Conservation (phyloP, 2,888 invertebrate genomes). For the Hyalella azteca region DNA sequence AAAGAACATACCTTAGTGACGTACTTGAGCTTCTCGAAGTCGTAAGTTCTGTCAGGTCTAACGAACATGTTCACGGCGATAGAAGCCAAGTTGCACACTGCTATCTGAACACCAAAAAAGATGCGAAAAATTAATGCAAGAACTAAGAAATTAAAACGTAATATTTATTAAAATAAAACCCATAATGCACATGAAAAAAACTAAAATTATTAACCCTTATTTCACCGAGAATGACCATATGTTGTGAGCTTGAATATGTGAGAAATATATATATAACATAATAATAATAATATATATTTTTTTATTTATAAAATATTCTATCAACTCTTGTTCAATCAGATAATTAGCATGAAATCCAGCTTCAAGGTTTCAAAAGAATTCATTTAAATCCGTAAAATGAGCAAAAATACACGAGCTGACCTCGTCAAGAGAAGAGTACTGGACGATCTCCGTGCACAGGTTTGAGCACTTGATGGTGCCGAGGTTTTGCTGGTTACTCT, state of each 20-base stretch:
- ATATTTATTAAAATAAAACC: background rate
- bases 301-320: too few relatives aligned
- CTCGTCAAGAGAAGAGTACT: conserved; percentile 91
- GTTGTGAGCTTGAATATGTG: too few relatives aligned
- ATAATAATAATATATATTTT: too few relatives aligned
- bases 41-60: conserved; percentile 76
- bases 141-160: background rate
- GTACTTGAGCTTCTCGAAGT: conserved; percentile 84
- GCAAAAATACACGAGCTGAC: conserved; percentile 62
- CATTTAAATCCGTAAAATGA: too few relatives aligned
- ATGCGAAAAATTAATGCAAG: background rate
- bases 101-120: conserved; percentile 68
- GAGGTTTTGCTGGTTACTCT: conserved; percentile 96
- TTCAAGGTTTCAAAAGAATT: too few relatives aligned
- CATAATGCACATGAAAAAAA: too few relatives aligned
- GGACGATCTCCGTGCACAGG: conserved; percentile 96
- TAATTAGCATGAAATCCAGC: too few relatives aligned
- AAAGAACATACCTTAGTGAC: conserved; percentile 74
- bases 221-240: too few relatives aligned
- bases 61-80: conserved; percentile 96
- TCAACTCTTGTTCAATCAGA: too few relatives aligned
- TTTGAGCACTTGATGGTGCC: conserved; percentile 99
- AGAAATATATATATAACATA: background rate
- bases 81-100: conserved; percentile 97
- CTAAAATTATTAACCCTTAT: too few relatives aligned